These are phyloP conservation scores for Coelopa pilipes DNA, from an alignment of 2,888 invertebrate genomes.

Conservation along the genomic window DNA sequence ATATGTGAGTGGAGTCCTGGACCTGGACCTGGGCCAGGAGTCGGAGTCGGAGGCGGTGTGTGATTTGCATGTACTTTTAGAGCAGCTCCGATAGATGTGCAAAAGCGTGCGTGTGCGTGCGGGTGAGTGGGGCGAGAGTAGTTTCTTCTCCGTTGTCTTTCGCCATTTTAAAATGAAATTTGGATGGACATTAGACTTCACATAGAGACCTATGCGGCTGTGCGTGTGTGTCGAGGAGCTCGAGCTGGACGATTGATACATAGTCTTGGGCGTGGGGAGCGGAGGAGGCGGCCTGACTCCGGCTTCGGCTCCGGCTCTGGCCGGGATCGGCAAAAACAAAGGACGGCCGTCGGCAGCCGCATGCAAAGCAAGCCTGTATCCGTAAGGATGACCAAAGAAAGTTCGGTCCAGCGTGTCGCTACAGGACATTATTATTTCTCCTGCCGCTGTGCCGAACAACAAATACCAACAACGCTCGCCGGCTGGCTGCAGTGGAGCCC, in stretches of 20 bases:
- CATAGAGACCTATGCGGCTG: slow-evolving; percentile 38
- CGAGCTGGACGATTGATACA: slow-evolving; percentile 34
- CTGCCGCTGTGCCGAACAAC: slow-evolving; percentile 38
- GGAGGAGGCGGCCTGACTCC: too few species aligned
- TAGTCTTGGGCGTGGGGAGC: slow-evolving; percentile 4
- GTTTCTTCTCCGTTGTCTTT: slow-evolving; percentile 39
- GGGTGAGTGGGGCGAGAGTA: slow-evolving; percentile 23
- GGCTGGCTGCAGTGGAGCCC: too few species aligned
- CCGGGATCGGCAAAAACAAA: slow-evolving; percentile 40
- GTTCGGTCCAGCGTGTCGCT: slow-evolving; percentile 44
- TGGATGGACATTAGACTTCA: slow-evolving; percentile 46
- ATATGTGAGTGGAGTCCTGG: slow-evolving; percentile 46
- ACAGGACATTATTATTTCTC: slow-evolving; percentile 47
- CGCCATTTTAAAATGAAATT: slow-evolving; percentile 47
- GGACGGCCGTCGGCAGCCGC: slow-evolving; percentile 44
- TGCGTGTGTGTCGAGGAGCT: slow-evolving; percentile 32
- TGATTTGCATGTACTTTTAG: slow-evolving; percentile 45
- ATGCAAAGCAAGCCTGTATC: slow-evolving; percentile 51
- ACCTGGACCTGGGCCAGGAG: slow-evolving; percentile 28
- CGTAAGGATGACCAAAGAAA: slow-evolving; percentile 45
- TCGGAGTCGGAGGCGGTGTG: slow-evolving; percentile 19
- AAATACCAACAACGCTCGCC: slow-evolving; percentile 4
- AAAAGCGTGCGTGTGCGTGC: slow-evolving; percentile 20
- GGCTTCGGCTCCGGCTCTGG: too few species aligned
- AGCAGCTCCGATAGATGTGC: slow-evolving; percentile 9